Conservation (phyloP, 2,113 vertebrate genomes). For the Prunella fulvescens region DNA sequence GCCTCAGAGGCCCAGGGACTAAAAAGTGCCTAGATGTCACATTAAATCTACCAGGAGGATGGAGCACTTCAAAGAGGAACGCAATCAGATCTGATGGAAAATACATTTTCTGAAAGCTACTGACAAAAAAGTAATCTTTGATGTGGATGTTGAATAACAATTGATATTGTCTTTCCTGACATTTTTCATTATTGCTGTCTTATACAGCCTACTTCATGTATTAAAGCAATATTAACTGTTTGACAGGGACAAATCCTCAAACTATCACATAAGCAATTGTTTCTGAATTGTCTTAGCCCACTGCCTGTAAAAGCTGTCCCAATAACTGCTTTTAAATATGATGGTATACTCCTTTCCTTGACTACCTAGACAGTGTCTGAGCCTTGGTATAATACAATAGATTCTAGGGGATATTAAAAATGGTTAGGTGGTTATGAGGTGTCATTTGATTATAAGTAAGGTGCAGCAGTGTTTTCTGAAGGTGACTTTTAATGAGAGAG, state of each 20-base stretch:
- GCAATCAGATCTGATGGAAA: constrained; percentile 91
- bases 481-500: constrained; percentile 78
- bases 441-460: constrained; percentile 72
- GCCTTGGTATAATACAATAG: constrained; percentile 60
- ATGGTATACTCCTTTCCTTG: constrained; percentile 64
- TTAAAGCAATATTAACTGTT: constrained; percentile 93
- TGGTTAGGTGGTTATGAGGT: constrained; percentile 71
- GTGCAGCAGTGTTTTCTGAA: constrained; percentile 68
- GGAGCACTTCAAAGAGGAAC: constrained; percentile 84
- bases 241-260: constrained; percentile 91
- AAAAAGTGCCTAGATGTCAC: constrained; percentile 87
- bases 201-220: constrained; percentile 90
- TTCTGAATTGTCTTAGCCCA: constrained; percentile 82
- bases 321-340: constrained; percentile 82
- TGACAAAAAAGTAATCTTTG: constrained; percentile 92
- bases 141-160: constrained; percentile 98
- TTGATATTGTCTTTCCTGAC: constrained; percentile 99
- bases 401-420: constrained; percentile 79
- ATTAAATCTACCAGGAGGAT: constrained; percentile 86
- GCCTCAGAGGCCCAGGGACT: constrained; percentile 84
- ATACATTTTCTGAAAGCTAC: constrained; percentile 91
- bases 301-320: constrained; percentile 80
- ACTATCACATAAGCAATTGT: constrained; percentile 92
- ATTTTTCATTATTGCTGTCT: constrained; percentile 98
- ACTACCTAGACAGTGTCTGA: constrained; percentile 77